A percentile compares a stretch with the other conserved stretches of the same genome.
These are phyloP conservation scores for Pocillopora verrucosa DNA, from an alignment of 64 coral and sea anemone genomes.

Conservation along the genomic window DNA sequence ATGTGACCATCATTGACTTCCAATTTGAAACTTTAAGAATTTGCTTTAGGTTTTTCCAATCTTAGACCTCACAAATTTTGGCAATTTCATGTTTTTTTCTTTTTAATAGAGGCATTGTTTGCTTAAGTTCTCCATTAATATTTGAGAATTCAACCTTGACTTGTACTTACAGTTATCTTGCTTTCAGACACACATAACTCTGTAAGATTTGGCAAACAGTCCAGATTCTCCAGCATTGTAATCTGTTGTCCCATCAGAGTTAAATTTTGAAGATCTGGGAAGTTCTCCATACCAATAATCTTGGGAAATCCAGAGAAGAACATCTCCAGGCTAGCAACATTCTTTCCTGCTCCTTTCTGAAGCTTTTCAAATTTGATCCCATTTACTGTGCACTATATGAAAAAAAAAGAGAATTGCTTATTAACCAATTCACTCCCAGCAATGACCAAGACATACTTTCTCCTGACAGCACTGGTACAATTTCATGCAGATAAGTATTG, in stretches of 20 bases:
- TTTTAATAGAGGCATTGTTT: too few species aligned
- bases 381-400: slow-evolving; percentile 80
- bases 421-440: too few species aligned
- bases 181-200: slow-evolving; percentile 82
- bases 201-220: slow-evolving; percentile 53
- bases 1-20: too few species aligned
- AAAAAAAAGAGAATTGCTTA: slow-evolving; percentile 14
- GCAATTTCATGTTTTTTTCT: too few species aligned
- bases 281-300: slow-evolving; percentile 88
- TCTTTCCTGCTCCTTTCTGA: slow-evolving; percentile 71
- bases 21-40: too few species aligned
- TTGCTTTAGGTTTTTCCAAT: too few species aligned
- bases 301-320: slow-evolving; percentile 89
- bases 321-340: slow-evolving; percentile 77
- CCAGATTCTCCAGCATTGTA: slow-evolving; percentile 68
- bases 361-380: slow-evolving; percentile 90
- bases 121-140: background rate
- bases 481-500: too few species aligned
- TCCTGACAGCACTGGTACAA: too few species aligned
- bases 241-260: slow-evolving; percentile 77
- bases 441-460: background rate
- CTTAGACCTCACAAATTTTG: too few species aligned
- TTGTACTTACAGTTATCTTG: slow-evolving; percentile 68
- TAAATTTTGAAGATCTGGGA: slow-evolving; percentile 58
- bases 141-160: background rate